These are phyloP conservation scores for Corapipo altera DNA, from an alignment of 2,113 vertebrate genomes.

Conservation along the genomic window DNA sequence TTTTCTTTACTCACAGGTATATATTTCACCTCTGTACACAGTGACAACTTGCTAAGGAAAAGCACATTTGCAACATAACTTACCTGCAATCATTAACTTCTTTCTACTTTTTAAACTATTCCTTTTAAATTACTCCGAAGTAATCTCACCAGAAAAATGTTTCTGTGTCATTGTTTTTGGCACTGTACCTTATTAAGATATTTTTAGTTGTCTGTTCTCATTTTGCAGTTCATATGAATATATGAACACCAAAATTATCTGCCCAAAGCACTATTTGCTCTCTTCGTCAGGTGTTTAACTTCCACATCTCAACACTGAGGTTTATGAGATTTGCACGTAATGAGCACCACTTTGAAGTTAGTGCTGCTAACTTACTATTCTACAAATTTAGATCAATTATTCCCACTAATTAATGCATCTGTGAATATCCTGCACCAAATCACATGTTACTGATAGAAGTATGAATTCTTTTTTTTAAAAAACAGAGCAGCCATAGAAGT, in stretches of 20 bases:
- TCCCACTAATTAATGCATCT: neutral
- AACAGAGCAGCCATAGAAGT: neutral
- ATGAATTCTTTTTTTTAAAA: neutral
- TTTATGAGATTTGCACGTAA: neutral
- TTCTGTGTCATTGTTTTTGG: constrained; percentile 42
- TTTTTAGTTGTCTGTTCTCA: constrained; percentile 14
- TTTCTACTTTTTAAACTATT: constrained; percentile 27
- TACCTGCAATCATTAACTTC: constrained; percentile 40
- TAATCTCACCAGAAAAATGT: constrained; percentile 25
- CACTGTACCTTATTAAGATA: neutral
- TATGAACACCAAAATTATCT: neutral
- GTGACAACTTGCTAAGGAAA: constrained; percentile 44
- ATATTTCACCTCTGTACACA: constrained; percentile 53
- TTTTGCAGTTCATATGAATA: constrained; percentile 5
- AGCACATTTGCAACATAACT: constrained; percentile 23
- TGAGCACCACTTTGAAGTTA: neutral
- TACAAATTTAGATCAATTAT: neutral
- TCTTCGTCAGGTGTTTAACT: constrained; percentile 7
- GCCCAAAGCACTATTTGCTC: neutral
- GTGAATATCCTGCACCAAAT: neutral
- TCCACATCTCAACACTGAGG: neutral
- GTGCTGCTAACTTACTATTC: neutral
- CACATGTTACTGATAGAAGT: neutral
- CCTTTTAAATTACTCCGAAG: constrained; percentile 41
- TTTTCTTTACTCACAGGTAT: constrained; percentile 43